A percentile compares a stretch with the other conserved stretches of the same genome.
phyloP scores from a whole-genome alignment of 2,113 vertebrate species.

The Vulpes vulpes region DNA sequence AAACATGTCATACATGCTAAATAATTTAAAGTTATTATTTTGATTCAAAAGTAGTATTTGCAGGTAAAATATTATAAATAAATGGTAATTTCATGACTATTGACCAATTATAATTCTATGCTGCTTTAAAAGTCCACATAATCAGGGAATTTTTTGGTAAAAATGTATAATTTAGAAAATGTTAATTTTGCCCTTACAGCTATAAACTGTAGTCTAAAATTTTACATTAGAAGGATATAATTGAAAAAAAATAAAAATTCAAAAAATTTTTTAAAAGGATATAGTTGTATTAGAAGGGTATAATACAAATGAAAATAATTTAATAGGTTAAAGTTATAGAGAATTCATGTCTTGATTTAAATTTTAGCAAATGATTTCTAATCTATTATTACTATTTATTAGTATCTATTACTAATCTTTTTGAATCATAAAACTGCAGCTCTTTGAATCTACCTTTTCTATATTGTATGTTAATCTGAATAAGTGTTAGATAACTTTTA shows the following conservation, averaged over 20 bases:
- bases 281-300: background rate
- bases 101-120: background rate
- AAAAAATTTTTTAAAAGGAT: too few relatives aligned
- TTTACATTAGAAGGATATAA: background rate
- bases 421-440: background rate
- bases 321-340: background rate
- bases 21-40: background rate
- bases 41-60: background rate
- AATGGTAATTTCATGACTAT: background rate
- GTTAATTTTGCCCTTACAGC: background rate
- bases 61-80: background rate
- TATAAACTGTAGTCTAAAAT: constrained; percentile 21
- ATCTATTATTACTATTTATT: background rate
- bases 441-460: background rate
- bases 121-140: background rate
- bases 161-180: constrained; percentile 13
- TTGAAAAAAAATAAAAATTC: too few relatives aligned
- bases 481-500: background rate
- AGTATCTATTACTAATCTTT: background rate
- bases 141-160: background rate
- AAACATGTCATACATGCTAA: background rate
- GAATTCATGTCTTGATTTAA: constrained; percentile 1
- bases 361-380: background rate
- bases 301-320: background rate
- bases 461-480: background rate